Conservation (phyloP, 2,113 vertebrate genomes). For the Gopherus flavomarginatus region DNA sequence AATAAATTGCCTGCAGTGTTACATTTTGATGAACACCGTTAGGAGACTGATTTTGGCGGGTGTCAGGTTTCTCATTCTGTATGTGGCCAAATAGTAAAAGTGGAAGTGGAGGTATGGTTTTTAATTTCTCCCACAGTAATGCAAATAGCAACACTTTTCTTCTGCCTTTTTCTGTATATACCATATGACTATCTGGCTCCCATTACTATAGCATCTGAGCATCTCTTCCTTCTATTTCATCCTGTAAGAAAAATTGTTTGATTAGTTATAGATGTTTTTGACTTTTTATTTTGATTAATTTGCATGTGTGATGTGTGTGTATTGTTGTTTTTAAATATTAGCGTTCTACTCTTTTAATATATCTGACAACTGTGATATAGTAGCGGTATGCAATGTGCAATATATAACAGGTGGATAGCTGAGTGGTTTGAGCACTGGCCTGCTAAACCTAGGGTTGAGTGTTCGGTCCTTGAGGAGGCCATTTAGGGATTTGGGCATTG, state of each 20-base stretch:
- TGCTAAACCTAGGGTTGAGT: too few relatives aligned
- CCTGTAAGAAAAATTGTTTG: background rate
- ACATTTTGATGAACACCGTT: background rate
- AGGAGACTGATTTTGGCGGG: accelerated
- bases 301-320: background rate
- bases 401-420: too few relatives aligned
- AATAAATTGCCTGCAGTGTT: background rate
- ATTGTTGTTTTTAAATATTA: background rate
- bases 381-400: background rate
- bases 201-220: background rate
- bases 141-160: accelerated
- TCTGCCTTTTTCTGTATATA: background rate
- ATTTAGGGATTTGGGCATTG: too few relatives aligned
- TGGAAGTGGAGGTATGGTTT: background rate
- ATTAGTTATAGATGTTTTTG: background rate
- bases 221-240: conserved; percentile 22
- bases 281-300: background rate
- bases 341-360: background rate
- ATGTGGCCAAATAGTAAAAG: background rate
- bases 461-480: too few relatives aligned
- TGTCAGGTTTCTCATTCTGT: background rate
- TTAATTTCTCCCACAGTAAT: background rate
- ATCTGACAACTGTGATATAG: background rate
- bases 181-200: background rate
- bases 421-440: too few relatives aligned